These are phyloP conservation scores for Melanargia galathea DNA, from an alignment of 2,888 invertebrate genomes.

Conservation along the genomic window DNA sequence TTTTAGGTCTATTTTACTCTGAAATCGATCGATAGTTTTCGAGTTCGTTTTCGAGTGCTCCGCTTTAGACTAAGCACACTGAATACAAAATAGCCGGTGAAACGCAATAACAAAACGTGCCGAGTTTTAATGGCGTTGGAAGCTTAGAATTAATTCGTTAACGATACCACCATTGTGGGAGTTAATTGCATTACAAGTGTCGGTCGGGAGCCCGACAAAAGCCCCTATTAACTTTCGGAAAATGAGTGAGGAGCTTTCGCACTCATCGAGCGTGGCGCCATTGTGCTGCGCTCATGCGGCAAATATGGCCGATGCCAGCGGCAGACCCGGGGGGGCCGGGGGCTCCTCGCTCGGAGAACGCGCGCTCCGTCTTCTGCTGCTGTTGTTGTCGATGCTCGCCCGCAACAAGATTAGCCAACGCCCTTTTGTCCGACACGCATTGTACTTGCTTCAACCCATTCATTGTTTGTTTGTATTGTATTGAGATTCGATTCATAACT, in stretches of 20 bases:
- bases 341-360: slow-evolving; percentile 48
- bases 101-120: slow-evolving; percentile 25
- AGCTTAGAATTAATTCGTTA: slow-evolving; percentile 76
- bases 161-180: slow-evolving; percentile 73
- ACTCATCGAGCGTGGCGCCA: slow-evolving; percentile 55
- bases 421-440: slow-evolving; percentile 68
- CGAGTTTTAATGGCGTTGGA: slow-evolving; percentile 44
- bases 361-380: slow-evolving; percentile 41
- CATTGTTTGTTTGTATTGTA: slow-evolving; percentile 48
- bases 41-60: too few relatives aligned
- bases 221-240: slow-evolving; percentile 76
- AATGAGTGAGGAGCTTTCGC: slow-evolving; percentile 68
- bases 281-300: slow-evolving; percentile 68
- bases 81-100: slow-evolving; percentile 5
- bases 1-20: too few relatives aligned
- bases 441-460: slow-evolving; percentile 73
- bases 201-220: slow-evolving; percentile 69
- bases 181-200: slow-evolving; percentile 82
- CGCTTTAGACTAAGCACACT: too few relatives aligned
- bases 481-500: slow-evolving; percentile 35
- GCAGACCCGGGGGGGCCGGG: slow-evolving; percentile 69
- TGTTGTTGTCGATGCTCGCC: slow-evolving; percentile 57
- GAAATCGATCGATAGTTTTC: too few relatives aligned
- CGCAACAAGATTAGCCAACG: slow-evolving; percentile 71
- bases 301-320: slow-evolving; percentile 74